Percentiles rank a stretch among this genome's conserved stretches.
These are phyloP conservation scores for Amblyopsis hoosieri DNA, from an alignment of 2,797 vertebrate genomes.

Conservation along the genomic window DNA sequence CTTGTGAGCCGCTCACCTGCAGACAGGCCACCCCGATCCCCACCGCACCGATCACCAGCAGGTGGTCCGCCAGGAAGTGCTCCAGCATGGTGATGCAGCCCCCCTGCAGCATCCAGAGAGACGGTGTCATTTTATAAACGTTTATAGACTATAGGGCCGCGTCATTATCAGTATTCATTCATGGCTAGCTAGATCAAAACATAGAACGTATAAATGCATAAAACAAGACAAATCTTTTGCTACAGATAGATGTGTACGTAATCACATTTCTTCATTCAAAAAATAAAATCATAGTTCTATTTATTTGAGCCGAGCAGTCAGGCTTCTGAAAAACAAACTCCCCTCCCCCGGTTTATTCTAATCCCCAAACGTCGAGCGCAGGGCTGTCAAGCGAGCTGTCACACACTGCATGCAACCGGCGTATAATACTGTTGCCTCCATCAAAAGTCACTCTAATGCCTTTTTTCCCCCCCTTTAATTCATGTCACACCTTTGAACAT, in stretches of 20 bases:
- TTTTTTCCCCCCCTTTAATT: neutral
- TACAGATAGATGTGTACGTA: no score
- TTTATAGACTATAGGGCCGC: no score
- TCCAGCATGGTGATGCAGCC: constrained; percentile 87
- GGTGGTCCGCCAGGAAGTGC: constrained; percentile 84
- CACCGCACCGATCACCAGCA: constrained; percentile 85
- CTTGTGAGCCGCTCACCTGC: constrained; percentile 72
- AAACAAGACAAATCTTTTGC: no score
- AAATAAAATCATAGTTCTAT: no score
- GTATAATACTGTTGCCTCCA: neutral
- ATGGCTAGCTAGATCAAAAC: neutral
- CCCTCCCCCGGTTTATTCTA: no score
- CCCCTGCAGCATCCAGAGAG: constrained; percentile 67
- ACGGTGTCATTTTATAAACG: constrained; percentile 9
- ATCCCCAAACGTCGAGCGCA: neutral
- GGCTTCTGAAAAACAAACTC: no score
- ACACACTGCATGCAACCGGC: neutral
- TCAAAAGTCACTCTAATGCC: neutral
- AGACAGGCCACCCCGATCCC: constrained; percentile 88
- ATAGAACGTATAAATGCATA: neutral
- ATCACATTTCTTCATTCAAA: no score
- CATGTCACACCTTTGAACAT: neutral
- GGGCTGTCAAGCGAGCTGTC: neutral
- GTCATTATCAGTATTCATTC: neutral
- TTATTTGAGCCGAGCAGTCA: no score